phyloP scores from a whole-genome alignment of 2,113 vertebrate genomes.

The Peromyscus maniculatus region DNA sequence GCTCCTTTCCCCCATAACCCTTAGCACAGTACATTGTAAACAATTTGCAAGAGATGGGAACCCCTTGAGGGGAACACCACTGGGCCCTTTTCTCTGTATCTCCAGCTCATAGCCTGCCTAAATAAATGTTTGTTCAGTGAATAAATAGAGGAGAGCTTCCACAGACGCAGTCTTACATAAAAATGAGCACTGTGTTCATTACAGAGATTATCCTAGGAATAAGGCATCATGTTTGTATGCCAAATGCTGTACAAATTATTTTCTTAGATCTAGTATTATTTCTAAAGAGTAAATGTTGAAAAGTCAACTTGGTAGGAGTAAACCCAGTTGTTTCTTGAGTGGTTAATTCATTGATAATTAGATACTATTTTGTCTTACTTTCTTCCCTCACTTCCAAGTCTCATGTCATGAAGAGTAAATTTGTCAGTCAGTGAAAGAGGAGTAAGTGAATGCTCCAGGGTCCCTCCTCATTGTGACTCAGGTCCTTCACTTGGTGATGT shows the following conservation, averaged over 20 bases:
- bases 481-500: background rate
- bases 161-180: slow-evolving; percentile 80
- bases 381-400: background rate
- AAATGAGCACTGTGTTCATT: slow-evolving; percentile 80
- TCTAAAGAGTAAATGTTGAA: background rate
- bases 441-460: background rate
- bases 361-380: slow-evolving; percentile 8
- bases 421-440: background rate
- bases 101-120: slow-evolving; percentile 20
- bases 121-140: slow-evolving; percentile 68
- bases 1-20: background rate
- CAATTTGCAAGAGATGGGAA: background rate
- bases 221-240: slow-evolving; percentile 18
- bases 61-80: background rate
- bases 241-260: slow-evolving; percentile 16
- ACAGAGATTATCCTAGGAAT: slow-evolving; percentile 41
- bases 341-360: background rate
- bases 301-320: background rate
- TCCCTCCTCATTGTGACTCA: background rate
- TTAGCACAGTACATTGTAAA: background rate
- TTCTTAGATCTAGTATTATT: slow-evolving; percentile 22
- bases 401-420: slow-evolving; percentile 23
- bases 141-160: slow-evolving; percentile 64
- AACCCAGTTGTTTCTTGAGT: slow-evolving; percentile 1
- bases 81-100: slow-evolving; percentile 21